phyloP scores from a whole-genome alignment of 1,140 invertebrate genomes.

The Dreissena rostriformis region DNA sequence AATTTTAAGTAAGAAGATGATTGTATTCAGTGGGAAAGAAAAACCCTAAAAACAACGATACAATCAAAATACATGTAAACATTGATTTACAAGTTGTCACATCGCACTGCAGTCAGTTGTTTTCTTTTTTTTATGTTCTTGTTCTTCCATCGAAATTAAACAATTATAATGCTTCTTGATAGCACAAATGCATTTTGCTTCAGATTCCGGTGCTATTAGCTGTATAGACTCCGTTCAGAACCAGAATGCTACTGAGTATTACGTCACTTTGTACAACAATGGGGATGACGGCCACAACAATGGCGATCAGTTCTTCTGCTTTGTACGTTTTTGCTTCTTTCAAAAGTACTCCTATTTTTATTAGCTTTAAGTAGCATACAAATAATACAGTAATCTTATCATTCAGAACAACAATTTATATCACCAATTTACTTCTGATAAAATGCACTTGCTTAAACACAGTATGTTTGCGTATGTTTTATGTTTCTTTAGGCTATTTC shows the following conservation, averaged over 20 bases:
- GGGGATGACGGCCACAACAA: constrained; percentile 3
- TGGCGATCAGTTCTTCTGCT: constrained; percentile 38
- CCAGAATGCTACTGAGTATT: constrained; percentile 16
- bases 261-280: constrained; percentile 27
- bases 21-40: too few species aligned
- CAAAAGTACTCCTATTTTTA: too few species aligned
- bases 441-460: background rate
- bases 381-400: too few species aligned
- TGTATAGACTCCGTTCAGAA: constrained; percentile 42
- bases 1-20: too few species aligned
- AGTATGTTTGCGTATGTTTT: background rate
- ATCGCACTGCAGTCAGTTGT: too few species aligned
- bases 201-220: background rate
- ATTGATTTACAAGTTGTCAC: background rate
- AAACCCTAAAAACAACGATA: background rate
- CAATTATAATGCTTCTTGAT: too few species aligned
- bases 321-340: constrained; percentile 15
- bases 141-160: too few species aligned
- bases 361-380: too few species aligned
- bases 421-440: background rate
- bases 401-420: too few species aligned
- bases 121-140: too few species aligned
- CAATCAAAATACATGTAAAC: background rate
- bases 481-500: constrained; percentile 18
- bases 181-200: background rate